Percentiles rank a stretch among this genome's conserved stretches.
Conservation (phyloP, 37 sponge, comb jelly and placozoan species). For the Agelas oroides region DNA sequence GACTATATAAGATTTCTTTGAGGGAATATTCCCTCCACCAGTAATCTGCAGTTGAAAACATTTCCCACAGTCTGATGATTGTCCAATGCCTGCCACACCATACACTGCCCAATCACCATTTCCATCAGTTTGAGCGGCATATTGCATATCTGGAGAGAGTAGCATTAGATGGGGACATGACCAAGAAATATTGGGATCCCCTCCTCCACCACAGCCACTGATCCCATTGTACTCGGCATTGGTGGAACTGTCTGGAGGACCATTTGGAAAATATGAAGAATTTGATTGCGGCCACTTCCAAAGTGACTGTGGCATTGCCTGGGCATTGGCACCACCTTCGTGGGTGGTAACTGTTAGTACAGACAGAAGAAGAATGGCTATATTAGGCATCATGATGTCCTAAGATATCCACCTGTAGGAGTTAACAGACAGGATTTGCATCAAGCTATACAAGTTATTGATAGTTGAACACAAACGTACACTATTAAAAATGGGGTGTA, state of each 20-base stretch:
- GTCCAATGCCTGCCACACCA: slow-evolving; percentile 38
- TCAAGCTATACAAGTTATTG: too few relatives aligned
- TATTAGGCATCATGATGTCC: too few relatives aligned
- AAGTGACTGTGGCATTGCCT: background rate
- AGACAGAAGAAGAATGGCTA: too few relatives aligned
- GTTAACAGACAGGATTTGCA: too few relatives aligned
- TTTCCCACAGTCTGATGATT: slow-evolving; percentile 10
- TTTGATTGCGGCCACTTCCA: slow-evolving; percentile 29
- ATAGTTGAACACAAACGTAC: too few relatives aligned
- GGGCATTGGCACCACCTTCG: too few relatives aligned
- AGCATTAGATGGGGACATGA: slow-evolving; percentile 40
- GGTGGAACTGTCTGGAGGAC: slow-evolving; percentile 3
- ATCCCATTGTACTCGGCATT: slow-evolving; percentile 26
- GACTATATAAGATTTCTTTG: slow-evolving; percentile 9
- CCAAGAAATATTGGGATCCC: slow-evolving; percentile 14
- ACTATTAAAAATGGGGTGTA: too few relatives aligned
- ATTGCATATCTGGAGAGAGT: slow-evolving; percentile 39
- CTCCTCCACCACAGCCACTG: slow-evolving; percentile 42
- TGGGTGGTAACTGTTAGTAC: too few relatives aligned
- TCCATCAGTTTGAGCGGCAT: slow-evolving; percentile 10
- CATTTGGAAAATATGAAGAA: background rate
- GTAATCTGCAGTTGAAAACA: slow-evolving; percentile 41
- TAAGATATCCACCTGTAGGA: too few relatives aligned
- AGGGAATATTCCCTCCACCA: background rate
- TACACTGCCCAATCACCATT: slow-evolving; percentile 28